Conservation (phyloP, 2,888 invertebrate species). For the Apantesis nais region DNA sequence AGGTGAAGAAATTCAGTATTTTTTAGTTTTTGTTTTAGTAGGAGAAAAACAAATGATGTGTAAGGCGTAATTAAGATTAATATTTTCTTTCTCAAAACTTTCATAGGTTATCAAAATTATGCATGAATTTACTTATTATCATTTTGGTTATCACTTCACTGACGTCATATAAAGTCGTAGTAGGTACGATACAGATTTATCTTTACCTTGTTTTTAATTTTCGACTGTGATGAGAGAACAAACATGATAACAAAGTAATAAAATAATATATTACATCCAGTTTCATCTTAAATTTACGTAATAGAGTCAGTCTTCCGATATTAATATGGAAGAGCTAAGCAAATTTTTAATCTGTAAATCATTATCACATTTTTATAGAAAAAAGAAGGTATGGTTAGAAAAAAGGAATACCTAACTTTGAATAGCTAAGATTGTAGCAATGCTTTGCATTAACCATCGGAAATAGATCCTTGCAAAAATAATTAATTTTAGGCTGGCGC, state of each 20-base stretch:
- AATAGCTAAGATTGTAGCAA: too few species aligned
- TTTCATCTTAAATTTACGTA: background rate
- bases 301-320: background rate
- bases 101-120: background rate
- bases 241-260: background rate
- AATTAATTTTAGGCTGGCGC: too few species aligned
- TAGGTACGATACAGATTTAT: slow-evolving; percentile 3
- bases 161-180: background rate
- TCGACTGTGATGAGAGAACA: background rate
- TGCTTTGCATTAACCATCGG: too few species aligned
- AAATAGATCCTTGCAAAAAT: too few species aligned
- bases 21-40: too few species aligned
- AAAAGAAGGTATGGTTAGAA: too few species aligned
- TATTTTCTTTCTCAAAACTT: background rate
- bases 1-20: too few species aligned
- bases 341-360: background rate
- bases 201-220: slow-evolving; percentile 5
- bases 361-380: too few species aligned
- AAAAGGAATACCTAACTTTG: too few species aligned
- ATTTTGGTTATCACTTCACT: background rate
- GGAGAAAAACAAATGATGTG: too few species aligned
- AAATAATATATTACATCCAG: background rate
- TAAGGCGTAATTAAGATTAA: background rate
- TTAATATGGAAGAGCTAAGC: background rate
- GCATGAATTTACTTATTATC: background rate